Evolutionary conservation across 1,140 invertebrate genomes (phyloP), one percentile per base, ranked within the genome.

Genomic region (Drosophila pseudoobscura): DNA sequence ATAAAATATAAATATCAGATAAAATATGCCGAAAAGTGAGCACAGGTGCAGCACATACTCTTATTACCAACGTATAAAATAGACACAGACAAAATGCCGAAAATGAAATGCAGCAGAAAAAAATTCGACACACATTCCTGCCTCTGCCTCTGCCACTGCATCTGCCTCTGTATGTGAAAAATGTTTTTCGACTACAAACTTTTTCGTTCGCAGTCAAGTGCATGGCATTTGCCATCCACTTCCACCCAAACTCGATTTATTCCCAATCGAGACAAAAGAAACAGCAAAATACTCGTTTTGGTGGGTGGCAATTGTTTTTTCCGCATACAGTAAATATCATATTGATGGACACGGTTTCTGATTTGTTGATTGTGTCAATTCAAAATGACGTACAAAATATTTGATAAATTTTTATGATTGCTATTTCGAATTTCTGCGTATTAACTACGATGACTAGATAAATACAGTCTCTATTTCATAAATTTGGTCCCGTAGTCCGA

Each of bases 341-440:
- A 78, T 75, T 85, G 82, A 85, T 80, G 65, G 70, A 78, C 62
- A 76, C 74, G 60, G 58, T 65, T 62, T 85, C 61, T 85, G 82
- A 85, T 85, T 85, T 87, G 69, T 82, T 85, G 82, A 71, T 87
- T 85, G 82, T 82, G 74, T 82, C 78, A 82, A 82, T 82, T 75
- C 51, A 63, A 52, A 50, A 69, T 71, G 69, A 51, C 62, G 64
- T 55, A 65, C 71, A 87, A 84, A 85, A 78, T 66, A 52, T 66
- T 75, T 63, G 45, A 35, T 7, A 8, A 22, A 62, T 63, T 87
- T 82, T 75, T 87, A 71, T 78, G 82, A 87, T 87, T 80, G 64
- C 39, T 24, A 52, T 43, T 43, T 58, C 29, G 41, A 64, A 39
- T 70, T 58, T 39, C 11, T n/a, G 26, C 26, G 17, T 50, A 46